These are phyloP conservation scores for Hirudo medicinalis DNA, from an alignment of 1,140 invertebrate species.

Conservation along the genomic window DNA sequence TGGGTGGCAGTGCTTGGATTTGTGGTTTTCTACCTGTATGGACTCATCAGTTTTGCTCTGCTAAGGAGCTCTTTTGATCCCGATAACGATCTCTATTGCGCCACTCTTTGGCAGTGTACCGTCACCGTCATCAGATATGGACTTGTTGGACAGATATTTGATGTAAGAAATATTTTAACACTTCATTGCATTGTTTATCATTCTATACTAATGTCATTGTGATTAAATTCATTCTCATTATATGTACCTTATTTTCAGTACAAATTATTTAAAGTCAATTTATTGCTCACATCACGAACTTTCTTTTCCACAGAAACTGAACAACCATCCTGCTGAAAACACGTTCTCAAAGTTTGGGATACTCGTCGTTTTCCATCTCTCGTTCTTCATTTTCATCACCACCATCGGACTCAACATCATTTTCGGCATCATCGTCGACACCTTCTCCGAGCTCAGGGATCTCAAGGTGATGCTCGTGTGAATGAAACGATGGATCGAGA, in stretches of 20 bases:
- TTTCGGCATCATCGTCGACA: slow-evolving; percentile 41
- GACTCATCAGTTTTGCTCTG: slow-evolving; percentile 36
- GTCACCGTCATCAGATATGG: slow-evolving; percentile 38
- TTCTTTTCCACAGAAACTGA: not conserved
- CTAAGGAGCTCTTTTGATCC: slow-evolving; percentile 32
- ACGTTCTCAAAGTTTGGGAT: slow-evolving; percentile 17
- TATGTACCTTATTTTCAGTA: too few relatives aligned
- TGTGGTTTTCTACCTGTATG: slow-evolving; percentile 39
- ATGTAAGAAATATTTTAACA: slow-evolving; percentile 27
- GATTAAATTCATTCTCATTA: too few relatives aligned
- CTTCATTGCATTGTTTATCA: too few relatives aligned
- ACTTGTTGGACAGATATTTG: slow-evolving; percentile 39
- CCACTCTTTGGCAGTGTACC: slow-evolving; percentile 37
- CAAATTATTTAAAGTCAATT: too few relatives aligned
- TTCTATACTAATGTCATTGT: too few relatives aligned
- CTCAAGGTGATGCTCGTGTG: slow-evolving; percentile 29
- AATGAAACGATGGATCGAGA: too few relatives aligned
- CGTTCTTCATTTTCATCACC: slow-evolving; percentile 37
- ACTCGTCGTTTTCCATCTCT: slow-evolving; percentile 28
- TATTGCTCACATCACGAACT: too few relatives aligned
- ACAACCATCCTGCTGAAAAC: slow-evolving; percentile 15
- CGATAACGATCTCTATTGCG: slow-evolving; percentile 34
- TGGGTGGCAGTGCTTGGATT: slow-evolving; percentile 40
- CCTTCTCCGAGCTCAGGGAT: slow-evolving; percentile 38
- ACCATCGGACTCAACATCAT: slow-evolving; percentile 39